These are phyloP conservation scores for Cnemophilus loriae DNA, from an alignment of 2,113 vertebrate species.

Conservation along the genomic window DNA sequence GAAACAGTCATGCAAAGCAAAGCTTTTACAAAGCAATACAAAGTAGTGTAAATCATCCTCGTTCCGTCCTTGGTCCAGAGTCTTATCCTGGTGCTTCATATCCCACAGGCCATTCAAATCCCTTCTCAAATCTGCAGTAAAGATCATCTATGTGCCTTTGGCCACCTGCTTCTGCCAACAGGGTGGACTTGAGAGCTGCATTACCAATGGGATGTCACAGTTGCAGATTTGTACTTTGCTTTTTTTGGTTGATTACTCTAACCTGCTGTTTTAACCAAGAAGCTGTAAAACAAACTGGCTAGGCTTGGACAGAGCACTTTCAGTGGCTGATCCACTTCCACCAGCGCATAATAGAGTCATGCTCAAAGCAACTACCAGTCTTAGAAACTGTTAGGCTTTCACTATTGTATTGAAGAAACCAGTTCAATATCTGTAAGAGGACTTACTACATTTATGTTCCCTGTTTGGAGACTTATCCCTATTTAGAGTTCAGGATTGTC, in stretches of 20 bases:
- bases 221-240: neutral
- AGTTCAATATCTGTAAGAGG: neutral
- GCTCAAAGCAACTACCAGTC: neutral
- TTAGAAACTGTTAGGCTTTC: neutral
- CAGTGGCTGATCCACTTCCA: neutral
- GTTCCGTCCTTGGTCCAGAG: neutral
- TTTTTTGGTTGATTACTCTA: neutral
- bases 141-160: neutral
- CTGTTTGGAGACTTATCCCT: neutral
- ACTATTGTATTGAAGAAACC: neutral
- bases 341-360: neutral
- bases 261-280: neutral
- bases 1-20: constrained; percentile 2
- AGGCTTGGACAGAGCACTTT: neutral
- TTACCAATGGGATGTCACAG: neutral
- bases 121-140: neutral
- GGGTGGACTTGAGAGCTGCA: neutral
- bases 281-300: neutral
- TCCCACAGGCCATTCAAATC: neutral
- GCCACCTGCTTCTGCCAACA: neutral
- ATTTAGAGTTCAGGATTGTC: neutral
- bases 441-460: neutral
- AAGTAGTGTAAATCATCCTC: neutral
- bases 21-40: constrained; percentile 1
- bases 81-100: neutral